phyloP scores from a whole-genome alignment of 2,797 vertebrate species.

The Anas capensis region DNA sequence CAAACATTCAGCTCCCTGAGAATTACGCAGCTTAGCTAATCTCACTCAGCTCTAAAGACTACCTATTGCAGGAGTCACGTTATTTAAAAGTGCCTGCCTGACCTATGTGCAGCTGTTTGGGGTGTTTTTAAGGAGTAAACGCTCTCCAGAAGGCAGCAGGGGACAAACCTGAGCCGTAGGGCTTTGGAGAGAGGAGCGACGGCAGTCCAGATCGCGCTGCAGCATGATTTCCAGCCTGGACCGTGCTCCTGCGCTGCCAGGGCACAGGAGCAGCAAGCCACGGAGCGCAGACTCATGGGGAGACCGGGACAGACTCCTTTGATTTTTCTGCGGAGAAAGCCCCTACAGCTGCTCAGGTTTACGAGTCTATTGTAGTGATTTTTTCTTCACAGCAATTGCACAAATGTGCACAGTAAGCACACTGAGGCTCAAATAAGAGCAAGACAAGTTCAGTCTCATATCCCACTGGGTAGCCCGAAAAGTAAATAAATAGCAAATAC shows the following conservation, averaged over 20 bases:
- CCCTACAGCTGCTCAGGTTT: conserved; percentile 28
- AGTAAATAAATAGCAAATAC: conserved; percentile 23
- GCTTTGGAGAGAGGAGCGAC: not conserved
- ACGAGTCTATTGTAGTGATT: not conserved
- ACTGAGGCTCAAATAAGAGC: conserved; percentile 11
- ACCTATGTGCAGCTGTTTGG: not conserved
- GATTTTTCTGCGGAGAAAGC: not conserved
- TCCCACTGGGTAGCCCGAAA: conserved; percentile 16
- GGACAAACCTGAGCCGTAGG: not conserved
- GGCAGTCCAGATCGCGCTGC: not conserved
- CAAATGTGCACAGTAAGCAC: conserved; percentile 53
- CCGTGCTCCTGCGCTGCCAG: not conserved
- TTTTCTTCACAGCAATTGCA: conserved; percentile 35
- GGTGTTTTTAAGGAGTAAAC: not conserved
- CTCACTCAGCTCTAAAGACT: not conserved
- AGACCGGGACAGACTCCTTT: not conserved
- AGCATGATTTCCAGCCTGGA: not conserved
- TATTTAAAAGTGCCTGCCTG: not conserved
- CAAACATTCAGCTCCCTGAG: not conserved
- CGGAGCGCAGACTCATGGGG: not conserved
- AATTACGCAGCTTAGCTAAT: not conserved
- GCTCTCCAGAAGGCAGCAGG: not conserved
- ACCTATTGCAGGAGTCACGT: conserved; percentile 14
- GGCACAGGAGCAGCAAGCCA: not conserved
- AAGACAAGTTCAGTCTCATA: conserved; percentile 3